phyloP scores from a whole-genome alignment of 1,140 invertebrate genomes.

The Whitmania pigra region DNA sequence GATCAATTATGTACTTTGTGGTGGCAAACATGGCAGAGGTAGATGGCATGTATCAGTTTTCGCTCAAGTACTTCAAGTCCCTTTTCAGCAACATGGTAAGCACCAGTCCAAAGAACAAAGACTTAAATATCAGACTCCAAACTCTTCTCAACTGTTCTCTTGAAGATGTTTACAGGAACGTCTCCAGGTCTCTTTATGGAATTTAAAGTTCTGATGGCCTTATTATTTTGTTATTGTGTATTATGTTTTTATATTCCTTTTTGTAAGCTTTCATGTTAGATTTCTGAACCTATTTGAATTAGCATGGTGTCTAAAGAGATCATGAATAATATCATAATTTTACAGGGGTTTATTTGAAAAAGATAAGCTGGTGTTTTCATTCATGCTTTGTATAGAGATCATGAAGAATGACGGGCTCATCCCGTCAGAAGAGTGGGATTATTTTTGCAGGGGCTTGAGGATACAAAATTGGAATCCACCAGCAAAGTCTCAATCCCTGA shows the following conservation, averaged over 20 bases:
- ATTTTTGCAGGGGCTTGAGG: constrained; percentile 55
- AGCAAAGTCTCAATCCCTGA: constrained; percentile 16
- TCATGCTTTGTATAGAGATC: constrained; percentile 64
- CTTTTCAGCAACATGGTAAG: constrained; percentile 54
- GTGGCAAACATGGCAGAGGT: constrained; percentile 43
- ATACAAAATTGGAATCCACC: neutral
- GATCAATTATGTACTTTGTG: constrained; percentile 45
- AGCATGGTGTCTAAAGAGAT: neutral
- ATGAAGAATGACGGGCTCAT: constrained; percentile 52
- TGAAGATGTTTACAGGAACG: constrained; percentile 46
- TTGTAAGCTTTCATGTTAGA: neutral
- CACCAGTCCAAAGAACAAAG: constrained; percentile 35
- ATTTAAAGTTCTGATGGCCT: neutral
- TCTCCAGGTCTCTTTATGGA: constrained; percentile 34
- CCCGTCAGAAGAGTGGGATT: constrained; percentile 54
- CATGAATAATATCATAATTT: constrained; percentile 6
- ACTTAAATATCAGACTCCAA: constrained; percentile 33
- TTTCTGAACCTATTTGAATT: too few relatives aligned
- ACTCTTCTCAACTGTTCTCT: constrained; percentile 43
- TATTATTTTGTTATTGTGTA: neutral
- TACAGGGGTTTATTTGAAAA: constrained; percentile 43
- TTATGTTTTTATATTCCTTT: constrained; percentile 9
- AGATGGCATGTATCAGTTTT: constrained; percentile 50
- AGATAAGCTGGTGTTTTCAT: constrained; percentile 46
- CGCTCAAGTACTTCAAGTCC: constrained; percentile 72